A percentile compares a stretch with the other conserved stretches of the same genome.
These are phyloP conservation scores for Thera obeliscata DNA, from an alignment of 2,888 invertebrate genomes.

Conservation along the genomic window DNA sequence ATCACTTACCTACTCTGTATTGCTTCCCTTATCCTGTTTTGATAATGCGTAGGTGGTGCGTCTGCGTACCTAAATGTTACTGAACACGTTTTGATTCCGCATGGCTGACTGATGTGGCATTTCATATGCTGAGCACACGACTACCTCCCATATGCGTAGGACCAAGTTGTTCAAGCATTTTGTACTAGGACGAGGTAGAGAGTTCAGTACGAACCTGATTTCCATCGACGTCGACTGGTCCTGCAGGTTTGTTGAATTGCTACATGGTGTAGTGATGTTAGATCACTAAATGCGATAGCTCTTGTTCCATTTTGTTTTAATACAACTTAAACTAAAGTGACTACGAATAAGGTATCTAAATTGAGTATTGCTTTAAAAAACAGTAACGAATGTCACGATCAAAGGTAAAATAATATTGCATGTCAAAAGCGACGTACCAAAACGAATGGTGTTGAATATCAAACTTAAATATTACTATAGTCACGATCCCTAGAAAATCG, in stretches of 20 bases:
- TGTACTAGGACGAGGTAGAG: slow-evolving; percentile 40
- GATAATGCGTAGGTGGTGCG: slow-evolving; percentile 40
- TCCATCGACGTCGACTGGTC: slow-evolving; percentile 53
- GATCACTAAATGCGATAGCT: slow-evolving; percentile 20
- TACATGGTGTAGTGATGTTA: slow-evolving; percentile 16
- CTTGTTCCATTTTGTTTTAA: slow-evolving; percentile 11
- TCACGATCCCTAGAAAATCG: slow-evolving; percentile 51
- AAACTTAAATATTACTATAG: slow-evolving; percentile 37
- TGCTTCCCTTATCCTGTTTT: slow-evolving; percentile 49
- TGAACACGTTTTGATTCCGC: slow-evolving; percentile 59
- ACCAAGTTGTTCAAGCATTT: slow-evolving; percentile 37
- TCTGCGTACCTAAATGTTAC: slow-evolving; percentile 43
- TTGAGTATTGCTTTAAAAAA: slow-evolving; percentile 18
- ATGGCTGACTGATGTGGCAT: slow-evolving; percentile 48
- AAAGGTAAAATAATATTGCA: slow-evolving; percentile 36
- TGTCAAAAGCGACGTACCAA: slow-evolving; percentile 32
- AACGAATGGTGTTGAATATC: slow-evolving; percentile 36
- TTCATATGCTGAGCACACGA: slow-evolving; percentile 54
- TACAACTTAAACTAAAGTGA: not conserved
- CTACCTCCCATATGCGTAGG: slow-evolving; percentile 37
- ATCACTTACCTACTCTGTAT: slow-evolving; percentile 22
- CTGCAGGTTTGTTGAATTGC: slow-evolving; percentile 39
- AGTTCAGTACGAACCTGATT: slow-evolving; percentile 47
- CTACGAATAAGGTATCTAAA: not conserved
- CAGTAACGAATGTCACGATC: slow-evolving; percentile 39